Evolutionary conservation across 1,140 invertebrate genomes (phyloP), one percentile per base, ranked within the genome.

Genomic region (Nebria ingens): DNA sequence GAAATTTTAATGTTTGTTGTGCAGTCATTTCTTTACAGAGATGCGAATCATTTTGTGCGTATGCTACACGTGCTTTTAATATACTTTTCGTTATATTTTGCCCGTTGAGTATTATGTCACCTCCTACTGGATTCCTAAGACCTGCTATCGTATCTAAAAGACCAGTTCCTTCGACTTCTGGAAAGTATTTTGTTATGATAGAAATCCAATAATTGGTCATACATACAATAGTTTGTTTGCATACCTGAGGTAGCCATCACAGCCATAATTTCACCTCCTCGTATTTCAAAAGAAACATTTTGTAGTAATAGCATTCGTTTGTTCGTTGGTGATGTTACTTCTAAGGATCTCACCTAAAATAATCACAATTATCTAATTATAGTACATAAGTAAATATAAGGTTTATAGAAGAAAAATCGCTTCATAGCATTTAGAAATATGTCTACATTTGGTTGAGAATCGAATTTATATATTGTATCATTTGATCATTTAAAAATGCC

Each of bases 181-280:
- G 51, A 63, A 54, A 59, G 56, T 56, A 38, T 54, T 57, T 50
- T n/a, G n/a, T n/a, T n/a, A n/a, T n/a, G n/a, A n/a, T n/a, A n/a
- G n/a, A n/a, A 34, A n/a, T 34, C 25, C 25, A 9, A 49, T 15
- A 49, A 17, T 49, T 34, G 29, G 3, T n/a, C 15, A 15, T 21
- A 21, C n/a, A 52, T 29, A 21, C 6, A 21, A 21, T 9, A 9
- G 42, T 34, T 34, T 34, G 25, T 9, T 34, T 34, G 6, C 25
- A 9, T 51, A 51, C 50, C 50, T 20, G 80, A 79, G 0, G 93
- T 96, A 0, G 92, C 83, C 82, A 97, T 85, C 11, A 97, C 77
- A 0, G 90, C 91, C 55, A 97, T 71, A 12, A 96, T 80, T 73
- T 97, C 93, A 2, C 91, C 91, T 0, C 89, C 92, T 55, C 85